Evolutionary conservation across 2,888 invertebrate genomes (phyloP).

Genomic region (Cataglyphis cursor): DNA sequence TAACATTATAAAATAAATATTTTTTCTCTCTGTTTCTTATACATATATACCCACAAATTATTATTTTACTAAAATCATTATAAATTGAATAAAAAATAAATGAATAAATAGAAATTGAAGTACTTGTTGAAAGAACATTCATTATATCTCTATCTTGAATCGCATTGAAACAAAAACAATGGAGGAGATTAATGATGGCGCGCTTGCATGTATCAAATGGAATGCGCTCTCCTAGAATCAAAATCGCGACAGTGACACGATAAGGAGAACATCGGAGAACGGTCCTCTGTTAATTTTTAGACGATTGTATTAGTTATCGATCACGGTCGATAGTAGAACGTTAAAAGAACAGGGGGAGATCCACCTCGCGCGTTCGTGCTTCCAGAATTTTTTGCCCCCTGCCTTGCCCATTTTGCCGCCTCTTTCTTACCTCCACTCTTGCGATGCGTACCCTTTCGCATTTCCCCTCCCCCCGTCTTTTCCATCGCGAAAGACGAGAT

Average conservation of each 20-base stretch:
- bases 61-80: background rate
- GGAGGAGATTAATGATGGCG: conserved; percentile 15
- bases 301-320: conserved; percentile 80
- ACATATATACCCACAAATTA: background rate
- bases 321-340: conserved; percentile 72
- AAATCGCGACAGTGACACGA: conserved; percentile 41
- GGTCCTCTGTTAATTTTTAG: conserved; percentile 67
- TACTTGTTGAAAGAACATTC: background rate
- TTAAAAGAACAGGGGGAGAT: conserved; percentile 62
- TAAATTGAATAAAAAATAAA: background rate
- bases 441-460: conserved; percentile 39
- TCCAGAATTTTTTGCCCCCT: conserved; percentile 66
- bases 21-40: too few relatives aligned
- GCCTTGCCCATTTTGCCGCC: conserved; percentile 48
- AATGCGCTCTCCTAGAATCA: conserved; percentile 8
- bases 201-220: background rate
- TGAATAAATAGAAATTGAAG: background rate
- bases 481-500: conserved; percentile 3
- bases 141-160: background rate
- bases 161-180: background rate
- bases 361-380: conserved; percentile 59
- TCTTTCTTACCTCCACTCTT: conserved; percentile 24
- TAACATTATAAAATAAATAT: background rate
- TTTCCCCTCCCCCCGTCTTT: conserved; percentile 2
- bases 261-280: conserved; percentile 41